Conservation (phyloP, 2,797 vertebrate genomes). For the Scolopax bukidnonensis region DNA sequence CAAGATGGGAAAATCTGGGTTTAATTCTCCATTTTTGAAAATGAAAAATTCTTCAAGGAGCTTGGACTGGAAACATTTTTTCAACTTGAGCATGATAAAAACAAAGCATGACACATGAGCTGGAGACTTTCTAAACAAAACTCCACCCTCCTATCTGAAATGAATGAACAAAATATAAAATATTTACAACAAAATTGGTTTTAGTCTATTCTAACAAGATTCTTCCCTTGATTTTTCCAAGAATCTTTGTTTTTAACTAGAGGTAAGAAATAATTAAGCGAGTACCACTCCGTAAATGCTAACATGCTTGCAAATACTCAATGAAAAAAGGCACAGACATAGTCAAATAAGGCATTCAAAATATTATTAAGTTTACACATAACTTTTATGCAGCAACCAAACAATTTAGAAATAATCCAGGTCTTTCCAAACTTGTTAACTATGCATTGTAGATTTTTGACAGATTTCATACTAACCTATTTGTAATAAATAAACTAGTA, state of each 20-base stretch:
- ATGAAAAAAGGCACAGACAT: background rate
- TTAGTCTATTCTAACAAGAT: background rate
- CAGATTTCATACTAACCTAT: background rate
- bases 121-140: background rate
- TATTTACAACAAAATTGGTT: background rate
- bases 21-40: background rate
- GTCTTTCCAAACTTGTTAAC: background rate
- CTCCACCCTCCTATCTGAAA: background rate
- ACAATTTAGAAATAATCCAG: background rate
- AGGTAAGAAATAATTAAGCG: background rate
- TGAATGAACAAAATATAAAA: background rate
- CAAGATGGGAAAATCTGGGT: background rate
- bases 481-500: background rate
- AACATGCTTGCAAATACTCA: background rate
- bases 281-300: background rate
- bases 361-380: background rate
- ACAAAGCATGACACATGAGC: background rate
- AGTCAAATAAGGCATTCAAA: background rate
- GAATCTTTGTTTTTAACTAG: background rate
- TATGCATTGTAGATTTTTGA: background rate
- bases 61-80: background rate
- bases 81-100: background rate
- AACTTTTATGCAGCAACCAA: background rate
- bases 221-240: background rate
- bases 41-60: background rate